A percentile compares a stretch with the other conserved stretches of the same genome.
These are phyloP conservation scores for Neuroscelio doddi DNA, from an alignment of 2,888 invertebrate species.

Conservation along the genomic window DNA sequence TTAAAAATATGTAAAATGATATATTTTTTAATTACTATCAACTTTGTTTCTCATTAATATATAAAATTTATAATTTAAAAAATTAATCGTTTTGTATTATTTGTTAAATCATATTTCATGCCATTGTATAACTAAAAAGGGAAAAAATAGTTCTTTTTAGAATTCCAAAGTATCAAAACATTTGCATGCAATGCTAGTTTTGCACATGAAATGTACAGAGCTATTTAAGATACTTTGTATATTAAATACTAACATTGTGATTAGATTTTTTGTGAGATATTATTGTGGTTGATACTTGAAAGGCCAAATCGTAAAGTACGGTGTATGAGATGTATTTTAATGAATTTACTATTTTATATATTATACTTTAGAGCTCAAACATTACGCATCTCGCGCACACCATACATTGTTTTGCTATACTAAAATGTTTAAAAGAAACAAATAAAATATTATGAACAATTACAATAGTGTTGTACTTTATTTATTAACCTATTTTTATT, in stretches of 20 bases:
- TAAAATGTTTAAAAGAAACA: constrained; percentile 33
- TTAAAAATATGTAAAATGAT: no score
- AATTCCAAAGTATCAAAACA: neutral
- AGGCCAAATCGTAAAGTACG: constrained; percentile 39
- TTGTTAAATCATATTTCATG: no score
- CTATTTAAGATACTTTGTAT: constrained; percentile 8
- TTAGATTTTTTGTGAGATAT: constrained; percentile 28
- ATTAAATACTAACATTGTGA: constrained; percentile 5
- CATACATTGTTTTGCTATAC: constrained; percentile 44
- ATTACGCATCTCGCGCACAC: constrained; percentile 40
- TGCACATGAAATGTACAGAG: constrained; percentile 1
- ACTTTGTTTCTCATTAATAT: no score
- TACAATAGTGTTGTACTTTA: no score
- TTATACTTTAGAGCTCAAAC: constrained; percentile 42
- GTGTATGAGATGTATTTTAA: constrained; percentile 36
- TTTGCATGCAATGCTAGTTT: constrained; percentile 15
- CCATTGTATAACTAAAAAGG: no score
- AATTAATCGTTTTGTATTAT: no score
- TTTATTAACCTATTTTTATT: no score
- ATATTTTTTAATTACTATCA: no score
- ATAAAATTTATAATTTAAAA: no score
- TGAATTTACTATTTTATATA: constrained; percentile 43
- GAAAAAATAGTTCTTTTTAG: no score
- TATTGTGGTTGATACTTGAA: constrained; percentile 20
- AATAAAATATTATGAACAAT: constrained; percentile 15